A percentile compares a stretch with the other conserved stretches of the same genome.
phyloP scores from a whole-genome alignment of 2,888 invertebrate genomes.

The Tachina fera region DNA sequence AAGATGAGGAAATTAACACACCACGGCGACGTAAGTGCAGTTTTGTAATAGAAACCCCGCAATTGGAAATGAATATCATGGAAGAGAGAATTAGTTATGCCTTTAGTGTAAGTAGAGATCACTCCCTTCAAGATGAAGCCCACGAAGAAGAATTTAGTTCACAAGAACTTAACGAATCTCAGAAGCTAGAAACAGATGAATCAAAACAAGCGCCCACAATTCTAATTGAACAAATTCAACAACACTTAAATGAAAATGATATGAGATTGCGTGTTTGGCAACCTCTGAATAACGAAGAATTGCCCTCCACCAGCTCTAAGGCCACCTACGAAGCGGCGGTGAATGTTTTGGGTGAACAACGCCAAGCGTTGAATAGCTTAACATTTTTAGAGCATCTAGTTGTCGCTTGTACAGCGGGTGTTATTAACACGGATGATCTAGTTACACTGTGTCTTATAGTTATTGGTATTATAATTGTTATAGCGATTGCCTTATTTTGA shows the following conservation, averaged over 20 bases:
- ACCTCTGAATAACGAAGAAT: conserved; percentile 51
- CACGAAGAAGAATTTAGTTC: not conserved
- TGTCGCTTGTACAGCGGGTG: conserved; percentile 90
- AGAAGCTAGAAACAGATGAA: not conserved
- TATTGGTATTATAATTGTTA: conserved; percentile 89
- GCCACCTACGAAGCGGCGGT: conserved; percentile 60
- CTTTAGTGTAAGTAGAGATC: conserved; percentile 28
- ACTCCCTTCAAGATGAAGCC: not conserved
- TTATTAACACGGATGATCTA: conserved; percentile 88
- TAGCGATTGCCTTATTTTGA: conserved; percentile 84
- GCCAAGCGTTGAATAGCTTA: conserved; percentile 76
- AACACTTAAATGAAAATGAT: not conserved
- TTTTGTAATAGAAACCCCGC: conserved; percentile 79
- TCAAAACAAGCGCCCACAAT: not conserved
- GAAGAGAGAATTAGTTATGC: conserved; percentile 78
- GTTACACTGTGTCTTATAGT: conserved; percentile 89
- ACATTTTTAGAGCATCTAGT: conserved; percentile 85
- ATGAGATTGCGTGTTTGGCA: conserved; percentile 41
- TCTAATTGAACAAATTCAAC: not conserved
- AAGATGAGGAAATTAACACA: conserved; percentile 37
- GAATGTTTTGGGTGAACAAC: conserved; percentile 79
- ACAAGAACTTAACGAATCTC: not conserved
- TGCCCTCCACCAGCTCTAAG: conserved; percentile 75
- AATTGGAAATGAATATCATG: conserved; percentile 77
- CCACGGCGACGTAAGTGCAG: conserved; percentile 73